Conservation (phyloP, 2,888 invertebrate genomes). For the Parnassius glacialis region DNA sequence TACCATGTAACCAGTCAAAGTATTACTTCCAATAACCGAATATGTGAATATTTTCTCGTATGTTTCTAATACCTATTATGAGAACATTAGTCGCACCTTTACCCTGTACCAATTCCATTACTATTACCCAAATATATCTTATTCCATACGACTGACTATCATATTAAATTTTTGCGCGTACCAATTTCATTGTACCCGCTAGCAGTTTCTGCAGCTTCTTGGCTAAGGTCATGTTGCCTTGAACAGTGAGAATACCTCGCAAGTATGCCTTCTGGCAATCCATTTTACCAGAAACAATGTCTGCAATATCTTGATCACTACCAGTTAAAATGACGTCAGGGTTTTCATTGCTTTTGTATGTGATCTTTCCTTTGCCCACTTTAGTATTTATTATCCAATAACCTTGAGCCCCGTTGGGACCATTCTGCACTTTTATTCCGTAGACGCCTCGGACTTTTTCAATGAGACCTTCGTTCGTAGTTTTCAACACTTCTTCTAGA, state of each 20-base stretch:
- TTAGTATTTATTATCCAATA: constrained; percentile 96
- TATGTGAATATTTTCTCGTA: too few relatives aligned
- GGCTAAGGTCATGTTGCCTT: constrained; percentile 97
- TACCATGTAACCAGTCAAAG: too few relatives aligned
- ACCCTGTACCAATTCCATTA: too few relatives aligned
- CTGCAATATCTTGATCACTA: constrained; percentile 92
- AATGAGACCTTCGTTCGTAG: constrained; percentile 88
- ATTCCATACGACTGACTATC: background rate
- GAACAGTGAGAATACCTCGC: constrained; percentile 97
- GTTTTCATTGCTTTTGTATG: constrained; percentile 90
- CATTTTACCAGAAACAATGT: constrained; percentile 93
- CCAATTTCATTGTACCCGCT: constrained; percentile 84
- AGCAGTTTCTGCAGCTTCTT: constrained; percentile 93
- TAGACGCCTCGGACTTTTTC: constrained; percentile 93
- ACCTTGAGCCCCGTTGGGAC: constrained; percentile 88
- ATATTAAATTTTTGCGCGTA: constrained; percentile 15
- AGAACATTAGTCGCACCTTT: too few relatives aligned
- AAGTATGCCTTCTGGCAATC: constrained; percentile 97
- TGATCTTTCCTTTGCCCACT: constrained; percentile 91
- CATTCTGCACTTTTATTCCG: constrained; percentile 93
- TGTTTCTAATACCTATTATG: too few relatives aligned
- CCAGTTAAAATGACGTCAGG: constrained; percentile 94
- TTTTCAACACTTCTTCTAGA: constrained; percentile 89
- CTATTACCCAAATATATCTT: too few relatives aligned
- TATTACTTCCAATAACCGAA: too few relatives aligned